Evolutionary conservation across 1,140 invertebrate species (phyloP).

Genomic region (Neelides sp.): DNA sequence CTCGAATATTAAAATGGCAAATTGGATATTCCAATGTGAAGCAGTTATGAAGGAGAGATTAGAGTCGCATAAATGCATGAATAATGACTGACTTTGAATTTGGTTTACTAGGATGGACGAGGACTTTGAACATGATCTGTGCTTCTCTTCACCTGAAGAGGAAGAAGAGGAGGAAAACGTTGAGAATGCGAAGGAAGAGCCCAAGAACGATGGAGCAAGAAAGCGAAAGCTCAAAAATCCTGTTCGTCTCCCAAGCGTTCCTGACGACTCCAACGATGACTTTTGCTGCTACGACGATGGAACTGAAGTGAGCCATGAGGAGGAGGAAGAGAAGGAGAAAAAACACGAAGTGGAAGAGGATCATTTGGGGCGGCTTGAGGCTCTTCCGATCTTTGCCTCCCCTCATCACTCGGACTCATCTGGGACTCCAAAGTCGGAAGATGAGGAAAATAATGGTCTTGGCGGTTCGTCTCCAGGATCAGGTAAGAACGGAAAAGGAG

Average conservation of each 20-base stretch:
- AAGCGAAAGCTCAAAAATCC: constrained; percentile 4
- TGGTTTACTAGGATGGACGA: too few species aligned
- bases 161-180: not conserved
- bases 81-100: too few species aligned
- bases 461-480: constrained; percentile 6
- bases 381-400: not conserved
- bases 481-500: constrained; percentile 6
- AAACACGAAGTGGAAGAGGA: constrained; percentile 16
- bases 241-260: constrained; percentile 2
- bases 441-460: constrained; percentile 9
- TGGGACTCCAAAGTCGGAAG: not conserved
- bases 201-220: not conserved
- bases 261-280: constrained; percentile 10
- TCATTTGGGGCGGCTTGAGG: constrained; percentile 1
- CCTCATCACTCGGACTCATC: not conserved
- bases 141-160: too few species aligned
- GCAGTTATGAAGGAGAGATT: too few species aligned
- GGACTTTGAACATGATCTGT: too few species aligned
- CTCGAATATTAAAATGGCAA: too few species aligned
- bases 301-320: not conserved
- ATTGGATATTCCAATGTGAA: too few species aligned
- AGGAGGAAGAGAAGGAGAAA: constrained; percentile 7
- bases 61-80: too few species aligned
- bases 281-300: constrained; percentile 14
- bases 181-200: not conserved